These are phyloP conservation scores for Acanthis flammea DNA, from an alignment of 2,797 vertebrate species.

Conservation along the genomic window DNA sequence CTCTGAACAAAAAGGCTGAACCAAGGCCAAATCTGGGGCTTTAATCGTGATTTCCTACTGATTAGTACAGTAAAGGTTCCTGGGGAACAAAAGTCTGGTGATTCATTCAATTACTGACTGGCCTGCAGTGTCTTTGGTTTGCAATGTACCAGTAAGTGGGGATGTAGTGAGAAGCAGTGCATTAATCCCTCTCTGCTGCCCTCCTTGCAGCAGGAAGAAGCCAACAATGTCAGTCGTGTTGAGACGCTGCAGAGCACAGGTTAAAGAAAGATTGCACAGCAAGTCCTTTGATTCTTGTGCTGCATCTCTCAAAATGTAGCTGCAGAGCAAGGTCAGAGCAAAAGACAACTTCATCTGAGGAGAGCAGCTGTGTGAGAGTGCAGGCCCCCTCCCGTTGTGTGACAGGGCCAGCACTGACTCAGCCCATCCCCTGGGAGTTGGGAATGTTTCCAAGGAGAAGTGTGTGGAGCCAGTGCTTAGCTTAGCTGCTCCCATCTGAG, in stretches of 20 bases:
- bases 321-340: neutral
- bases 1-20: neutral
- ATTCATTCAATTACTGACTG: neutral
- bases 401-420: neutral
- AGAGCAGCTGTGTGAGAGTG: neutral
- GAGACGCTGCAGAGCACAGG: neutral
- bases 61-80: neutral
- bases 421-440: neutral
- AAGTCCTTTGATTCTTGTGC: neutral
- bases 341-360: neutral
- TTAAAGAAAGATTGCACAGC: neutral
- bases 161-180: neutral
- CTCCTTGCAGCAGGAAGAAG: neutral
- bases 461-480: neutral
- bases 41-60: neutral
- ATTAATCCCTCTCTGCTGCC: neutral
- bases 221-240: neutral
- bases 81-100: neutral
- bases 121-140: neutral
- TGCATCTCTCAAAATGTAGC: neutral
- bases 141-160: fast-evolving
- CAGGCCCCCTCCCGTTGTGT: fast-evolving
- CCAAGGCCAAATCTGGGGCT: neutral
- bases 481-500: neutral
- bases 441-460: neutral